Evolutionary conservation across 2,888 invertebrate species (phyloP).

Genomic region (Chrysomela aeneicollis): DNA sequence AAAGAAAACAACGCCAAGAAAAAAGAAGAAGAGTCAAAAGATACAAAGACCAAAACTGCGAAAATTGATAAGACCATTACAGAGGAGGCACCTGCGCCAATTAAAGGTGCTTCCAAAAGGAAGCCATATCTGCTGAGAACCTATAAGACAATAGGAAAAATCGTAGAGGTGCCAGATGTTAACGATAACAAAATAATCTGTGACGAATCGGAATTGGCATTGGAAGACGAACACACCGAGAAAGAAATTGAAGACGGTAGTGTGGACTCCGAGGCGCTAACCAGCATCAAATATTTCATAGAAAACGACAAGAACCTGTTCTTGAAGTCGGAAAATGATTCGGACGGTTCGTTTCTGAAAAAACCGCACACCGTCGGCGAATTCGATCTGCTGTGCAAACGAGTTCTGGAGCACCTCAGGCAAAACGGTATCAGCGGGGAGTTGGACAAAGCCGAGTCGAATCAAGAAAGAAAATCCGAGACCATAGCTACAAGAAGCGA

Average conservation of each 20-base stretch:
- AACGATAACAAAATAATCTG: slow-evolving; percentile 30
- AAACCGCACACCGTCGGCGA: slow-evolving; percentile 16
- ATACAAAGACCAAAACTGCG: slow-evolving; percentile 28
- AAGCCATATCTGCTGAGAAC: slow-evolving; percentile 40
- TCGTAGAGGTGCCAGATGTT: slow-evolving; percentile 28
- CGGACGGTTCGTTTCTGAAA: not conserved
- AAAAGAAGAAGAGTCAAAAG: slow-evolving; percentile 40
- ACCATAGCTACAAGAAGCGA: not conserved
- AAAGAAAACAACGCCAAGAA: slow-evolving; percentile 49
- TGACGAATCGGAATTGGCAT: slow-evolving; percentile 11
- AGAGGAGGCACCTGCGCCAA: slow-evolving; percentile 23
- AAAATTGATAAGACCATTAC: slow-evolving; percentile 26
- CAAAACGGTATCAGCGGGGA: not conserved
- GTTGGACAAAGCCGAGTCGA: not conserved
- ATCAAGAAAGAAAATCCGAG: not conserved
- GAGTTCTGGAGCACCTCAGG: slow-evolving; percentile 16
- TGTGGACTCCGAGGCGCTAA: not conserved
- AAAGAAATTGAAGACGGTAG: too few species aligned
- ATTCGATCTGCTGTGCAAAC: slow-evolving; percentile 31
- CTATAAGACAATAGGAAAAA: slow-evolving; percentile 29
- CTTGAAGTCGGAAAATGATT: not conserved
- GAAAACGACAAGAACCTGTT: not conserved
- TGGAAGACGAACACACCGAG: slow-evolving; percentile 1
- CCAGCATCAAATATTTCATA: not conserved
- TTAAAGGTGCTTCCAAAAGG: slow-evolving; percentile 44